A percentile compares a stretch with the other conserved stretches of the same genome.
phyloP scores from a whole-genome alignment of 2,888 invertebrate species.

The Prostheceraeus crozeri region DNA sequence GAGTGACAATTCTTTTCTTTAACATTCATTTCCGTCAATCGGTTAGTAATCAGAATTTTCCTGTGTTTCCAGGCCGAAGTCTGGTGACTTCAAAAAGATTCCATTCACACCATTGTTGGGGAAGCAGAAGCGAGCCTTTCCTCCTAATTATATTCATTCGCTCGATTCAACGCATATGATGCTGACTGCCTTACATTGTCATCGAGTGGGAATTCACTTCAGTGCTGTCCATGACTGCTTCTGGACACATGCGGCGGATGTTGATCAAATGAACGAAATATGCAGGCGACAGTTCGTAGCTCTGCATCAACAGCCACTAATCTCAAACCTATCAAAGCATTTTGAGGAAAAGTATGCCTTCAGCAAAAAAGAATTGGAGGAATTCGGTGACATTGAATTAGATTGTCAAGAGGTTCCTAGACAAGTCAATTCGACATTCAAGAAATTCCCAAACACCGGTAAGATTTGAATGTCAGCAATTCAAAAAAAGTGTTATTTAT shows the following conservation, averaged over 20 bases:
- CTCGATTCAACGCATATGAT: constrained; percentile 98
- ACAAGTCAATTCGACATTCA: constrained; percentile 21
- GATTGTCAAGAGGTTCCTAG: not conserved
- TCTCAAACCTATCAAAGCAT: constrained; percentile 74
- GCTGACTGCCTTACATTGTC: constrained; percentile 81
- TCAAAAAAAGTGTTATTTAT: constrained; percentile 36
- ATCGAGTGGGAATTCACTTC: constrained; percentile 71
- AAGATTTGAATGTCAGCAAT: constrained; percentile 23
- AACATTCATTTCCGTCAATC: too few relatives aligned
- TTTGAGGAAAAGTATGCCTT: constrained; percentile 58
- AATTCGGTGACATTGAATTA: not conserved
- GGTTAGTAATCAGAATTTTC: too few relatives aligned
- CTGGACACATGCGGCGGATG: constrained; percentile 89
- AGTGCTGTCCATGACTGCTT: constrained; percentile 97
- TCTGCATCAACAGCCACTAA: constrained; percentile 80
- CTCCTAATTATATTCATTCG: constrained; percentile 97
- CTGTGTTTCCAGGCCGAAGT: too few relatives aligned
- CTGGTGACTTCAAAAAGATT: too few relatives aligned
- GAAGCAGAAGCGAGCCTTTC: constrained; percentile 77
- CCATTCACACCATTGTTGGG: too few relatives aligned
- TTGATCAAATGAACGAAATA: constrained; percentile 80
- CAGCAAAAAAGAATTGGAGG: constrained; percentile 23
- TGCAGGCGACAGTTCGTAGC: constrained; percentile 97
- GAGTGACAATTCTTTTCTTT: too few relatives aligned
- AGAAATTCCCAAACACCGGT: not conserved